A percentile compares a stretch with the other conserved stretches of the same genome.
Evolutionary conservation across 1,140 invertebrate species (phyloP).

Genomic region (Wiebesia pumilae): DNA sequence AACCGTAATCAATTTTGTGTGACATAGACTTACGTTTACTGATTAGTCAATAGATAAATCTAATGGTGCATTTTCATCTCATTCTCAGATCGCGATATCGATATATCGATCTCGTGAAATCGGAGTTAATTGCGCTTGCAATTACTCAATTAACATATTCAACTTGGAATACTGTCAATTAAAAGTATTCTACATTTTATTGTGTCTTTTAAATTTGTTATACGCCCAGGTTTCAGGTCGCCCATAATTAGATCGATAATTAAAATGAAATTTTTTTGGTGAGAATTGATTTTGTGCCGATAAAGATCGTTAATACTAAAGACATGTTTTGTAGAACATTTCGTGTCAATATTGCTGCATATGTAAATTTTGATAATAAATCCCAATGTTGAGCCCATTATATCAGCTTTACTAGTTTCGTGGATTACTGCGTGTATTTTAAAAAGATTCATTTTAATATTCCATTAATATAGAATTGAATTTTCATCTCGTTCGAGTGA

Average conservation of each 20-base stretch:
- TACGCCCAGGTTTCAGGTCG: too few relatives aligned
- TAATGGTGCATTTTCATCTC: slow-evolving; percentile 8
- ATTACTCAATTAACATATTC: neutral
- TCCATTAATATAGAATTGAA: too few relatives aligned
- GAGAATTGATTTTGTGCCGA: too few relatives aligned
- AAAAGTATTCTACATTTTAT: neutral
- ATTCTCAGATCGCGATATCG: neutral
- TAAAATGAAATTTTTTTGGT: too few relatives aligned
- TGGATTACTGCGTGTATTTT: neutral
- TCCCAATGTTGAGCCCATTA: too few relatives aligned
- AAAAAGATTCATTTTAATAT: neutral
- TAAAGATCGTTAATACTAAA: too few relatives aligned
- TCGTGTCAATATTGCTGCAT: too few relatives aligned
- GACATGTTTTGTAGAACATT: too few relatives aligned
- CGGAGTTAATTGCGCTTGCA: neutral
- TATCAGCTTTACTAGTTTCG: neutral
- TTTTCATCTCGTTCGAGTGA: too few relatives aligned
- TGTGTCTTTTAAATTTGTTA: too few relatives aligned
- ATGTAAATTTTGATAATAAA: too few relatives aligned
- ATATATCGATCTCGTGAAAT: neutral
- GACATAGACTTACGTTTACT: slow-evolving; percentile 36
- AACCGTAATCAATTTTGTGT: slow-evolving; percentile 59
- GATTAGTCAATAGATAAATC: slow-evolving; percentile 44
- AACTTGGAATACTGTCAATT: neutral
- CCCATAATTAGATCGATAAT: too few relatives aligned